Evolutionary conservation across 2,888 invertebrate genomes (phyloP).

Genomic region (Ditula angustiorana): DNA sequence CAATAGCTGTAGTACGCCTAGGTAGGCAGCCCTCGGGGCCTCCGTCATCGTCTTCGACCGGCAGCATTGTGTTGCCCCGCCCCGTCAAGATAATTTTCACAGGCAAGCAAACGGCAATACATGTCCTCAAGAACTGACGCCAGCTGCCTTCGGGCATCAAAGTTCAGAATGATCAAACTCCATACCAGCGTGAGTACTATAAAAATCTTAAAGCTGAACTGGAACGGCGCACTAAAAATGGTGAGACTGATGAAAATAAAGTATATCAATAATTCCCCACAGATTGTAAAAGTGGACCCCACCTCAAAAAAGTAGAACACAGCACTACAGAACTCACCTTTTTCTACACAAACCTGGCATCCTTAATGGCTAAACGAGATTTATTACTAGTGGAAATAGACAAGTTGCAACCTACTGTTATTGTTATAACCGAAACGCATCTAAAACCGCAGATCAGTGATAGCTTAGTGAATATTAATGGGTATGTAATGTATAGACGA

Average conservation of each 20-base stretch:
- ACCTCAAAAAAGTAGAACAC: background rate
- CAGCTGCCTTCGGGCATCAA: background rate
- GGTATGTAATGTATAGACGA: background rate
- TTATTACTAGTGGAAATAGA: background rate
- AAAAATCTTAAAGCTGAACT: background rate
- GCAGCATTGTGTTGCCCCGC: too few relatives aligned
- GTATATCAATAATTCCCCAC: background rate
- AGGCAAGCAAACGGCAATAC: background rate
- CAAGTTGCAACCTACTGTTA: background rate
- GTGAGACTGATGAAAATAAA: background rate
- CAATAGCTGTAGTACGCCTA: background rate
- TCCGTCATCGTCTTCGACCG: too few relatives aligned
- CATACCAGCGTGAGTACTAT: background rate
- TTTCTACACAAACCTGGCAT: slow-evolving; percentile 1
- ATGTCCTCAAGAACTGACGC: background rate
- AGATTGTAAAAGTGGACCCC: background rate
- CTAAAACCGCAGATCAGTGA: background rate
- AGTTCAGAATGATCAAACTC: background rate
- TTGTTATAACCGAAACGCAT: background rate
- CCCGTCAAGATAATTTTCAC: background rate
- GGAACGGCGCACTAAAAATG: background rate
- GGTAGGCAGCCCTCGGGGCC: background rate
- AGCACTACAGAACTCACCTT: background rate
- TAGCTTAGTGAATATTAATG: background rate
- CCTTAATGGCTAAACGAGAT: slow-evolving; percentile 7